Evolutionary conservation across 2,113 vertebrate species (phyloP), one percentile per base, ranked within the genome.

Genomic region (Noctilio leporinus): DNA sequence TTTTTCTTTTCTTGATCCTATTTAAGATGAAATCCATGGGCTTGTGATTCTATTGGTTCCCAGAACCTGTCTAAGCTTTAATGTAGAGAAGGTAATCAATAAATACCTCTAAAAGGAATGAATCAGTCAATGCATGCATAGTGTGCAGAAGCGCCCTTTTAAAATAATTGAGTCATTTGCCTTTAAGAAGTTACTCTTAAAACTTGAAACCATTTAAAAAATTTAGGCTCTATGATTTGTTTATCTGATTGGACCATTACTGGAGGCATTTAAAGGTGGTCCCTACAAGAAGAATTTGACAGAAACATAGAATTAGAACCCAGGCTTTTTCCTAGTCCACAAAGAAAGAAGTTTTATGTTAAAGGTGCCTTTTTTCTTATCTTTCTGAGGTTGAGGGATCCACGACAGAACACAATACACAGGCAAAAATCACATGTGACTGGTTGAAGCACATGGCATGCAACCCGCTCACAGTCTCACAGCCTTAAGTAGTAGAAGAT

Each of bases 401-500:
- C 24, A n/a, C 75, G 83, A 26, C 45, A 86, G 87, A 91, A 78
- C 59, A 82, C 55, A 86, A 62, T 28, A 92, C n/a, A 69, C 51
- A 75, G 43, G 28, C 26, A 5, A 76, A 92, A 95, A 62, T 47
- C 64, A 40, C 55, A 80, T 0, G 11, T n/a, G 93, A 86, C 76
- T 76, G 19, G 73, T 5, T 72, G 82, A 72, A 80, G 49, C 86
- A 72, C 8, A 24, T 33, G 73, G 51, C 53, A 5, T 43, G 40
- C 62, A 49, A 92, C 76, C 1, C 19, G 72, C 86, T 97, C 97
- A 94, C 64, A 89, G 89, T 96, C 96, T 93, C 70, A 0, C 0
- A 72, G 78, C 83, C 89, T 92, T 96, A 93, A 95, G 72, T 86
- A 96, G 82, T 72, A 97, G 92, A 98, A 94, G 75, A 96, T 97